These are phyloP conservation scores for Varroa destructor DNA, from an alignment of 1,140 invertebrate genomes.

Conservation along the genomic window DNA sequence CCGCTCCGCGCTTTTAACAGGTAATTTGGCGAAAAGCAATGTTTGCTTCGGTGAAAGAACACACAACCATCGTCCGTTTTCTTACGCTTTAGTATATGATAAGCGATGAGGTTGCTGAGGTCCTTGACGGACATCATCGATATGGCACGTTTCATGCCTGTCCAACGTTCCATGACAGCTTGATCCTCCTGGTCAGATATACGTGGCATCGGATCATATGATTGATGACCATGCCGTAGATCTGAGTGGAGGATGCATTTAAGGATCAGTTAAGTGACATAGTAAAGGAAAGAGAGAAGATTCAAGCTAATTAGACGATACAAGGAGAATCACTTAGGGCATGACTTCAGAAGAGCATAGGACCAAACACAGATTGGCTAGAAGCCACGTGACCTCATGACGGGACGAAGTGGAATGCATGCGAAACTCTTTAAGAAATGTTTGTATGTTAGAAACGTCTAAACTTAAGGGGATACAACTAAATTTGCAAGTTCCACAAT, in stretches of 20 bases:
- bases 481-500: too few relatives aligned
- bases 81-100: neutral
- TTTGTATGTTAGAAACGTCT: too few relatives aligned
- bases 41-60: neutral
- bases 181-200: conserved; percentile 18
- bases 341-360: too few relatives aligned
- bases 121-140: conserved; percentile 23
- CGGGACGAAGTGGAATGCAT: too few relatives aligned
- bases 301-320: too few relatives aligned
- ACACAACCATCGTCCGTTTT: neutral
- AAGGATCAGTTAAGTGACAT: neutral
- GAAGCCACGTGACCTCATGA: too few relatives aligned
- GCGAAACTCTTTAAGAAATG: too few relatives aligned
- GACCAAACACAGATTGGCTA: too few relatives aligned
- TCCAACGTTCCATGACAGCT: conserved; percentile 18
- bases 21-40: neutral
- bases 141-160: conserved; percentile 15
- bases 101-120: neutral
- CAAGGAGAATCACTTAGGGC: too few relatives aligned
- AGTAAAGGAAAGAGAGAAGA: neutral
- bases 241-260: neutral
- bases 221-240: too few relatives aligned
- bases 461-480: too few relatives aligned
- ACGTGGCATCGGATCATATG: neutral
- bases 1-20: neutral